Percentiles rank a stretch among this genome's conserved stretches.
Conservation (phyloP, 2,797 vertebrate genomes). For the Prunella strophiata region DNA sequence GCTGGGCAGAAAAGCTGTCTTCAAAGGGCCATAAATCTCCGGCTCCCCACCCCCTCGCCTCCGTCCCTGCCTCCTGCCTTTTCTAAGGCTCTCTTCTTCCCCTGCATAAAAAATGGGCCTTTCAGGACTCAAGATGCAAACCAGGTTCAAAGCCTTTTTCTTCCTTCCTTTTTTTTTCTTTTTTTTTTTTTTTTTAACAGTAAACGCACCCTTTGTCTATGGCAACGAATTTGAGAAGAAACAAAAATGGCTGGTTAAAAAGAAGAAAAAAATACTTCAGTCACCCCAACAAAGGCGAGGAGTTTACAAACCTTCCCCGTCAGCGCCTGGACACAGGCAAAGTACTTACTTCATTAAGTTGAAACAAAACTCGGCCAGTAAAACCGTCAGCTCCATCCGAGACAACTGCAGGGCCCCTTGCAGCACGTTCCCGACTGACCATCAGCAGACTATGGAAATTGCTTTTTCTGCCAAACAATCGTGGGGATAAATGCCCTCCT, state of each 20-base stretch:
- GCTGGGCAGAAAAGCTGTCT: constrained; percentile 39
- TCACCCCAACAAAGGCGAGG: constrained; percentile 66
- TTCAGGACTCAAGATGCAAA: constrained; percentile 71
- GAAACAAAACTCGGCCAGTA: constrained; percentile 66
- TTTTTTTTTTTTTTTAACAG: neutral
- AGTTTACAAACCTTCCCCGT: constrained; percentile 61
- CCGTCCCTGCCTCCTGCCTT: constrained; percentile 49
- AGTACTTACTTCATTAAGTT: constrained; percentile 67
- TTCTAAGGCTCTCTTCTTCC: constrained; percentile 60
- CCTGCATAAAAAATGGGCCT: constrained; percentile 61
- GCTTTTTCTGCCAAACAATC: constrained; percentile 63
- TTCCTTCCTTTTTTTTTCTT: too few relatives aligned
- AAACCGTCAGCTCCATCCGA: constrained; percentile 54
- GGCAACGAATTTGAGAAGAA: constrained; percentile 46
- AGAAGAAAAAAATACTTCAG: constrained; percentile 55
- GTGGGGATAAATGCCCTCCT: constrained; percentile 61
- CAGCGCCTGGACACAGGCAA: constrained; percentile 41
- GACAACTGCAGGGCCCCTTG: constrained; percentile 59
- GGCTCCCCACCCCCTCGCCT: constrained; percentile 48
- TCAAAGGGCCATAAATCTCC: constrained; percentile 68
- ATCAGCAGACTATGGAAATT: constrained; percentile 55
- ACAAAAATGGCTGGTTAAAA: constrained; percentile 54
- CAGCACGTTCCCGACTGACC: constrained; percentile 35
- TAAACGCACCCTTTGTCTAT: constrained; percentile 51
- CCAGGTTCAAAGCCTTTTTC: constrained; percentile 39